phyloP scores from a whole-genome alignment of 1,140 invertebrate species.

The Eriosoma lanigerum region DNA sequence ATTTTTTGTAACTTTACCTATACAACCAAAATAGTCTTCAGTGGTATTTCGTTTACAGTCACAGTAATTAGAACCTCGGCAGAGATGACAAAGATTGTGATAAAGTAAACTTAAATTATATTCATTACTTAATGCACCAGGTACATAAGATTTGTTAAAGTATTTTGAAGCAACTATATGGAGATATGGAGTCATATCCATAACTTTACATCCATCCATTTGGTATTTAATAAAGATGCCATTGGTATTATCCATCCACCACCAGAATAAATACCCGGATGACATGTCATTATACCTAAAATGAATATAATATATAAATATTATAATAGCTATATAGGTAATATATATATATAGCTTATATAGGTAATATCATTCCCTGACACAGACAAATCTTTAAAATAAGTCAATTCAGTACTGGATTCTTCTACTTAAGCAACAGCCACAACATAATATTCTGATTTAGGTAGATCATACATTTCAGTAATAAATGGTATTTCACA shows the following conservation, averaged over 20 bases:
- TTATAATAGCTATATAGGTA: too few relatives aligned
- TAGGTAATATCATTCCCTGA: too few relatives aligned
- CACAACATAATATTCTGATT: slow-evolving; percentile 89
- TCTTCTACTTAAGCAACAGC: slow-evolving; percentile 89
- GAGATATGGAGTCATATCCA: slow-evolving; percentile 85
- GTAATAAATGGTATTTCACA: slow-evolving; percentile 83
- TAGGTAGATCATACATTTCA: slow-evolving; percentile 83
- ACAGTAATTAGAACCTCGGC: slow-evolving; percentile 79
- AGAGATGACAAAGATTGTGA: slow-evolving; percentile 90
- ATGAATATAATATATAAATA: slow-evolving; percentile 41
- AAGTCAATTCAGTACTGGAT: slow-evolving; percentile 81
- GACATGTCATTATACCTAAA: slow-evolving; percentile 80
- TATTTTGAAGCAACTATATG: slow-evolving; percentile 88
- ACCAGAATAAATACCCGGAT: slow-evolving; percentile 86
- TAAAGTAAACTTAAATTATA: slow-evolving; percentile 81
- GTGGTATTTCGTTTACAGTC: slow-evolving; percentile 82
- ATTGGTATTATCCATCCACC: slow-evolving; percentile 95
- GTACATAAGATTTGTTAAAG: slow-evolving; percentile 88
- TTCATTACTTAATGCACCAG: slow-evolving; percentile 81
- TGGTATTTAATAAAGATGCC: slow-evolving; percentile 88
- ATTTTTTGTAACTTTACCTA: slow-evolving; percentile 60
- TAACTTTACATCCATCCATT: slow-evolving; percentile 90
- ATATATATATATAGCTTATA: too few relatives aligned
- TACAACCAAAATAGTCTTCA: slow-evolving; percentile 87
- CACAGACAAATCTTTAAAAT: slow-evolving; percentile 69